These are phyloP conservation scores for Syritta pipiens DNA, from an alignment of 2,888 invertebrate species.

Conservation along the genomic window DNA sequence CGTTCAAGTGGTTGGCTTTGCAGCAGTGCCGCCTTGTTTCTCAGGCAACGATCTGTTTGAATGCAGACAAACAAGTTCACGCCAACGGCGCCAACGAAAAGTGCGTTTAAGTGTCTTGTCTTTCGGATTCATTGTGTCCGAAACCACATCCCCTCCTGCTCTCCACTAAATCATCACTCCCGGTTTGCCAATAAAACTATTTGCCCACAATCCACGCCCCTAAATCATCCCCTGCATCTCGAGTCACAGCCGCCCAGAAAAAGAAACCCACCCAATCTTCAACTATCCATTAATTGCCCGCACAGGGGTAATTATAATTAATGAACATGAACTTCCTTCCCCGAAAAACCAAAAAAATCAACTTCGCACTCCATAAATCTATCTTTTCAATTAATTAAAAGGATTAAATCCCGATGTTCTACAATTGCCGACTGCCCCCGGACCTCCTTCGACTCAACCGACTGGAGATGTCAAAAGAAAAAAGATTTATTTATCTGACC, in stretches of 20 bases:
- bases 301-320: constrained; percentile 67
- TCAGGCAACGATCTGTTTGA: too few relatives aligned
- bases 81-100: too few relatives aligned
- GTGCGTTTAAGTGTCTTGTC: too few relatives aligned
- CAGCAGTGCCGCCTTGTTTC: too few relatives aligned
- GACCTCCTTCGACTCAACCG: neutral
- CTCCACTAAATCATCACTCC: too few relatives aligned
- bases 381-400: constrained; percentile 70
- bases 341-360: too few relatives aligned
- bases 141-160: too few relatives aligned
- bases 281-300: constrained; percentile 61
- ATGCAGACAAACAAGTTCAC: too few relatives aligned
- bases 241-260: neutral
- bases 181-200: constrained; percentile 47
- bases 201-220: constrained; percentile 57
- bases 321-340: constrained; percentile 68
- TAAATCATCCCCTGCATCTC: neutral
- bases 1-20: too few relatives aligned
- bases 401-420: constrained; percentile 68
- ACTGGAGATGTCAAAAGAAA: constrained; percentile 62
- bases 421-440: constrained; percentile 32
- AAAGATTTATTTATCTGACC: constrained; percentile 71
- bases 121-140: too few relatives aligned
- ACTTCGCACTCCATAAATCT: constrained; percentile 66
- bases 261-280: neutral